Base-by-base conservation (phyloP, 2,113 vertebrate genomes). In the Heloderma charlesbogerti region DNA sequence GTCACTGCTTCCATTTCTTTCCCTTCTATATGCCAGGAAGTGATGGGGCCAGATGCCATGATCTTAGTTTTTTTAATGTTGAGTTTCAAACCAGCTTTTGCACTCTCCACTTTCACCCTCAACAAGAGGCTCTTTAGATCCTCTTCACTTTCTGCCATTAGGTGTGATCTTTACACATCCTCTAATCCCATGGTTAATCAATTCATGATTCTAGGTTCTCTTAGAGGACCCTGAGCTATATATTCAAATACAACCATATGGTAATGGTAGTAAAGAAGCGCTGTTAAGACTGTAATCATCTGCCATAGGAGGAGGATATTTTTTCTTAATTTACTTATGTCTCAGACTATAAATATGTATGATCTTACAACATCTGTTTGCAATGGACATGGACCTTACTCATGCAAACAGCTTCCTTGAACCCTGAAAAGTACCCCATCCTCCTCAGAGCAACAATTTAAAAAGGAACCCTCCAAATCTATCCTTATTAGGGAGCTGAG, bases 361-460 rank as follows among this genome's bases (percentile, higher is more conserved):
- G 57, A 92, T 67, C 63, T 37, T 69, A 67, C 71, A 67, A 74
- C 51, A 22, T 79, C 80, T 77, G 72, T 37, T 84, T 27, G 37
- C 16, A 51, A 1, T 18, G 2, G 4, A 27, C 16, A 25, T 43
- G 48, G 45, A 71, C 5, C 37, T 43, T n/a, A 74, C 3, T 63
- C 22, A 79, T 34, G 77, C 51, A n/a, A 86, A 89, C 15, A 80
- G 10, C 81, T 80, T 94, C 66, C 81, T 10, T 25, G 37, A 81
- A 63, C 77, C 45, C 37, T 77, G 78, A 63, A 84, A 75, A 84
- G 43, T 0, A 0, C 69, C 15, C 51, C 22, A 40, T 69, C 74
- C 54, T 45, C 51, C 48, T 74, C 40, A 45, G 66, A 88, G 57
- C n/a, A 16, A 7, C n/a, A 75, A 66, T 31, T 86, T 92, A 40